Conservation (phyloP, 2,797 vertebrate genomes). For the Botia kubotai region DNA sequence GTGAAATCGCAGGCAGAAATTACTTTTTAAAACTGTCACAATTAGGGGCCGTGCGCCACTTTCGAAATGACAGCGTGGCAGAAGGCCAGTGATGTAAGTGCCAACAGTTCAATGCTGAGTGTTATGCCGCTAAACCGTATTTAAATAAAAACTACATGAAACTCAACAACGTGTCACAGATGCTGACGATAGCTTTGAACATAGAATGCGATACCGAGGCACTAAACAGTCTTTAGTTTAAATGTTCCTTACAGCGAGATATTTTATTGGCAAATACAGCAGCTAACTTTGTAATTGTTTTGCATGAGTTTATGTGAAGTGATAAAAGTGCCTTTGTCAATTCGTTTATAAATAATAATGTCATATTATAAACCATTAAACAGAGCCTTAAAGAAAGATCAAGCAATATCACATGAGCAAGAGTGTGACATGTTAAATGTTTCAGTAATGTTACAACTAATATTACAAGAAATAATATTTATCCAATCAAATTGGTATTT, state of each 20-base stretch:
- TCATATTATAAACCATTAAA: not conserved
- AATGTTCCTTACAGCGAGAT: not conserved
- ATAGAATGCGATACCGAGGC: not conserved
- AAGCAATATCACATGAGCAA: no score
- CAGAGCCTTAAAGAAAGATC: no score
- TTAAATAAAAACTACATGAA: not conserved
- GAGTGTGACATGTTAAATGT: no score
- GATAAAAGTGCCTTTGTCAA: no score
- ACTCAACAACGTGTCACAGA: not conserved
- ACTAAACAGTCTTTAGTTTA: not conserved
- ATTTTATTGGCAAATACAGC: not conserved
- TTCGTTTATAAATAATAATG: not conserved
- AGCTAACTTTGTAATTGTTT: not conserved
- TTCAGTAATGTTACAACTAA: no score
- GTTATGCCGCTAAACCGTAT: conserved; percentile 14
- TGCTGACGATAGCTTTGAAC: not conserved
- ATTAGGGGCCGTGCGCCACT: conserved; percentile 24
- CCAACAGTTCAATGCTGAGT: conserved; percentile 15
- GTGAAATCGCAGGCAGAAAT: conserved; percentile 2
- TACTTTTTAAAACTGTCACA: conserved; percentile 22
- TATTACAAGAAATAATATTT: no score
- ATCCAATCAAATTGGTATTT: no score
- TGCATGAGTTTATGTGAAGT: not conserved
- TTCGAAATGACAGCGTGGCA: conserved; percentile 7
- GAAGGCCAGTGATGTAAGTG: conserved; percentile 25